phyloP scores from a whole-genome alignment of 2,797 vertebrate species.

The Amazona ochrocephala region DNA sequence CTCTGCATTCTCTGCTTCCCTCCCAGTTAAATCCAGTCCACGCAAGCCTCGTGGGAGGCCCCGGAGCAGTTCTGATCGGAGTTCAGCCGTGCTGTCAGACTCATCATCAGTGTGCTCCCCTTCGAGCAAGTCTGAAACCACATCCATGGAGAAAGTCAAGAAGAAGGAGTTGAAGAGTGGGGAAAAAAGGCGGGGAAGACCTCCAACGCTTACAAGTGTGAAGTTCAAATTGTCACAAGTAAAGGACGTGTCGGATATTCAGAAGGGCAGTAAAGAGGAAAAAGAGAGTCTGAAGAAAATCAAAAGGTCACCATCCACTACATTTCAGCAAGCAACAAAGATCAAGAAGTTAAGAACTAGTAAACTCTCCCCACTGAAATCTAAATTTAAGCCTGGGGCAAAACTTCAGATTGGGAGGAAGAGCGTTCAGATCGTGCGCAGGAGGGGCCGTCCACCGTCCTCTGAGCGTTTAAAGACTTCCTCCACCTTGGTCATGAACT shows the following conservation, averaged over 20 bases:
- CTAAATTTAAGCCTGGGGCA: slow-evolving; percentile 87
- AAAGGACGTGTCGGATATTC: slow-evolving; percentile 74
- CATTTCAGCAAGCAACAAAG: slow-evolving; percentile 89
- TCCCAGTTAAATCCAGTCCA: slow-evolving; percentile 81
- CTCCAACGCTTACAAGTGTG: slow-evolving; percentile 81
- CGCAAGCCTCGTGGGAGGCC: slow-evolving; percentile 97
- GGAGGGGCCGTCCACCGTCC: slow-evolving; percentile 91
- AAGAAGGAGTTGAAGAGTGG: slow-evolving; percentile 88
- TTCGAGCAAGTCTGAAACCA: slow-evolving; percentile 84
- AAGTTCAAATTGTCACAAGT: slow-evolving; percentile 84
- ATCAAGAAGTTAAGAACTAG: slow-evolving; percentile 92
- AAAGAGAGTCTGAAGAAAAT: slow-evolving; percentile 84
- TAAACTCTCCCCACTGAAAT: slow-evolving; percentile 91
- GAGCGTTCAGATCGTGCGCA: slow-evolving; percentile 86
- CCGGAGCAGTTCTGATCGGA: slow-evolving; percentile 85
- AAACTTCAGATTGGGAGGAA: slow-evolving; percentile 85
- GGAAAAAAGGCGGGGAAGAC: slow-evolving; percentile 94
- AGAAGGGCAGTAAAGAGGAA: slow-evolving; percentile 82
- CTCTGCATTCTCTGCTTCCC: slow-evolving; percentile 66
- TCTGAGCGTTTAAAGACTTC: slow-evolving; percentile 90
- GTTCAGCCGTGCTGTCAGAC: slow-evolving; percentile 79
- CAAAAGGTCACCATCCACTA: slow-evolving; percentile 85
- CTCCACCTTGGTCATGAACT: slow-evolving; percentile 74
- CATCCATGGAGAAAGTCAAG: slow-evolving; percentile 88
- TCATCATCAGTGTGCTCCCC: slow-evolving; percentile 79